Evolutionary conservation across 2,113 vertebrate species (phyloP), one percentile per base, ranked within the genome.

Genomic region (Gymnarchus niloticus): DNA sequence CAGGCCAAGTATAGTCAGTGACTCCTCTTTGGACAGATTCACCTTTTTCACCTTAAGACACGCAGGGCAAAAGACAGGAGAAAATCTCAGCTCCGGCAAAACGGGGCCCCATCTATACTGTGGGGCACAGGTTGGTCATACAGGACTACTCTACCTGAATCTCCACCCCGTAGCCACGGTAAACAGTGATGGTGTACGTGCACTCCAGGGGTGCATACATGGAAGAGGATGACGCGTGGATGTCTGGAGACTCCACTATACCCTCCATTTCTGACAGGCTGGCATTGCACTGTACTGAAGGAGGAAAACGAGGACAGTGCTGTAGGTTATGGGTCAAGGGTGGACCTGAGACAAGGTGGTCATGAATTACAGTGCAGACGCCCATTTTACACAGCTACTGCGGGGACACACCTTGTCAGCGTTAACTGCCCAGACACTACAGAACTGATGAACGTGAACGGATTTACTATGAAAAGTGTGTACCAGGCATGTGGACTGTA

Each of bases 401-500:
- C n/a, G n/a, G n/a, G n/a, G n/a, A 90, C 44, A 19, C 44, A 78
- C 76, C 46, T 21, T 78, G 76, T 37, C 76, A 9, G 23, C 37
- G 65, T 28, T 78, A 37, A 78, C 23, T 41, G 19, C 44, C 44
- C 44, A 78, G 76, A 78, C 23, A 41, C 76, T 78, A 78, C 41
- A 48, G 19, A 21, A 10, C 41, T 23, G 44, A 48, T 21, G n/a
- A 78, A 44, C 44, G 6, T n/a, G 76, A 78, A 48, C 37, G n/a
- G n/a, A n/a, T n/a, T n/a, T n/a, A n/a, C n/a, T n/a, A n/a, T n/a
- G n/a, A n/a, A n/a, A n/a, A 8, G 65, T 28, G 12, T 77, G 61
- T 94, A 97, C 97, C 96, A 91, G 96, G 97, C 61, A 94, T 94
- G 88, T 97, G 96, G 89, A 97, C 96, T 0, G 96, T 98, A 28